phyloP scores from a whole-genome alignment of 2,888 invertebrate species.

The Ochropleura plecta region DNA sequence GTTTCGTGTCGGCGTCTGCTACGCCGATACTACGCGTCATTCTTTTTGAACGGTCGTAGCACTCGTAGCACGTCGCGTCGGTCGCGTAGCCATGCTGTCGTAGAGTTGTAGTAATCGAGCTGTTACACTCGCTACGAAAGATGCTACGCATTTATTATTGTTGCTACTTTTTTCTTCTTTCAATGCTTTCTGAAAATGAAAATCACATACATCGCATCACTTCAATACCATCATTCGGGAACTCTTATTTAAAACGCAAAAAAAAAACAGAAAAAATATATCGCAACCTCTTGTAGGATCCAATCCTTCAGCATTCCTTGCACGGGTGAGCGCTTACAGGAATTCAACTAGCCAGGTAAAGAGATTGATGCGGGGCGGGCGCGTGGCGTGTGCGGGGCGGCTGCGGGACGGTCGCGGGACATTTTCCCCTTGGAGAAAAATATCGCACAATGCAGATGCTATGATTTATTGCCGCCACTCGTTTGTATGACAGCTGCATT shows the following conservation, averaged over 20 bases:
- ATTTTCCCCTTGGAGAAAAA: constrained; percentile 59
- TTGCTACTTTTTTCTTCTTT: constrained; percentile 2
- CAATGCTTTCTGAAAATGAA: background rate
- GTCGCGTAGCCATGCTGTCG: constrained; percentile 23
- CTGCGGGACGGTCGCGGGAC: constrained; percentile 39
- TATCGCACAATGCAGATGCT: constrained; percentile 54
- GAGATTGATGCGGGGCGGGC: constrained; percentile 23
- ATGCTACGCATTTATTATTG: constrained; percentile 29
- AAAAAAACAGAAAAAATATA: background rate
- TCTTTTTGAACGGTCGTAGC: constrained; percentile 1
- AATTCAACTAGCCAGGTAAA: constrained; percentile 44
- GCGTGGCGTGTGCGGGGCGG: constrained; percentile 18
- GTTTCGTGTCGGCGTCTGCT: background rate
- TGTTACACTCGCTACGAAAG: constrained; percentile 26
- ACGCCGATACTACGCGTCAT: constrained; percentile 30
- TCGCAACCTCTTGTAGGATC: background rate
- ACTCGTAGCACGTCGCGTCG: constrained; percentile 12
- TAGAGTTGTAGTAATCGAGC: constrained; percentile 25
- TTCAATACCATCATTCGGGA: constrained; percentile 20
- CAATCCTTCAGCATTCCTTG: constrained; percentile 36
- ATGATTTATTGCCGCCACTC: constrained; percentile 64
- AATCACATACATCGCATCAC: constrained; percentile 5
- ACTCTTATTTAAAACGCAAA: constrained; percentile 24
- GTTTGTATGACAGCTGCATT: constrained; percentile 57
- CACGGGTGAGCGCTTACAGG: constrained; percentile 38